A percentile compares a stretch with the other conserved stretches of the same genome.
These are phyloP conservation scores for Embiotoca jacksoni DNA, from an alignment of 2,113 vertebrate species.

Conservation along the genomic window DNA sequence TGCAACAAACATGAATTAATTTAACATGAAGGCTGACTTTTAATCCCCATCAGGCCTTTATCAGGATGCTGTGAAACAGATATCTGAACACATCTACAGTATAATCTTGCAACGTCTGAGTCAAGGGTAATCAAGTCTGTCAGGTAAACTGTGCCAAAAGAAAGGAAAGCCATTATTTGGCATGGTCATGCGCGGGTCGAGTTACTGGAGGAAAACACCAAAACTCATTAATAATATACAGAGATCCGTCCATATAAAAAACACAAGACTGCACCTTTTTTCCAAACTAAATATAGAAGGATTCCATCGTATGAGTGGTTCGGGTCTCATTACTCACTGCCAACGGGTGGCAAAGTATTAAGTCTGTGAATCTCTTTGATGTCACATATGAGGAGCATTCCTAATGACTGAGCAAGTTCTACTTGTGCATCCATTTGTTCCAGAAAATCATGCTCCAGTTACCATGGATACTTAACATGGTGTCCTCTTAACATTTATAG, in stretches of 20 bases:
- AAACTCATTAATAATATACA: conserved; percentile 63
- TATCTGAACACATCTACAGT: conserved; percentile 44
- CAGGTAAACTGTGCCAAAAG: conserved; percentile 51
- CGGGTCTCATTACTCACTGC: conserved; percentile 34
- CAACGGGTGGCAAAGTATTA: conserved; percentile 36
- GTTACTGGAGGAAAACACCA: conserved; percentile 59
- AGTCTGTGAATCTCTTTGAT: conserved; percentile 38
- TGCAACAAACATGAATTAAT: conserved; percentile 41
- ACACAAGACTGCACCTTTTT: conserved; percentile 34
- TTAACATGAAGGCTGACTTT: conserved; percentile 37
- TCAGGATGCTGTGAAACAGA: conserved; percentile 43
- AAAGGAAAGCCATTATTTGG: conserved; percentile 56
- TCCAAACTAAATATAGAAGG: conserved; percentile 56
- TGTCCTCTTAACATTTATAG: conserved; percentile 45
- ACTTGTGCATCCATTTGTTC: conserved; percentile 49
- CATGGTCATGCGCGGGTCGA: conserved; percentile 44
- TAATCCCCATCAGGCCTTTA: conserved; percentile 43
- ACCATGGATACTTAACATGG: conserved; percentile 53
- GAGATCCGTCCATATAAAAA: conserved; percentile 42
- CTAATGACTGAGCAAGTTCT: conserved; percentile 24
- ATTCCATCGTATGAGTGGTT: conserved; percentile 27
- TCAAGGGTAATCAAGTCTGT: conserved; percentile 57
- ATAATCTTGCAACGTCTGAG: conserved; percentile 44
- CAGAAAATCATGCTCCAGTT: conserved; percentile 59
- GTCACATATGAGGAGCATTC: conserved; percentile 14